Evolutionary conservation across 2,113 vertebrate species (phyloP).

Genomic region (Centropus bengalensis): DNA sequence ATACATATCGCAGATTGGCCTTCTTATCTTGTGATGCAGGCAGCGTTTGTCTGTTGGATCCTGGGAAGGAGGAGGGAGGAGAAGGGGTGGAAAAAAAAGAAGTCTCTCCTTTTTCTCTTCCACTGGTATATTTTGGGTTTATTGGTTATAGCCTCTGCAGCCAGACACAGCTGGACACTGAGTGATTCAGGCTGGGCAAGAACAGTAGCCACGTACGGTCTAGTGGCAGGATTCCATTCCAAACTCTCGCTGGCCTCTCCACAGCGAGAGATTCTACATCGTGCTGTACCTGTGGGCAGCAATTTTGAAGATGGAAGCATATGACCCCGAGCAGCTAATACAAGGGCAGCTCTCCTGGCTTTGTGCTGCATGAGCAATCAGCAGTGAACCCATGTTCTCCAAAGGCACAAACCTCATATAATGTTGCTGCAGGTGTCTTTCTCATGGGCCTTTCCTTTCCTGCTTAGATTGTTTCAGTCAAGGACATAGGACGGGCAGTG

Average conservation of each 20-base stretch:
- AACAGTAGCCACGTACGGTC: rapidly evolving
- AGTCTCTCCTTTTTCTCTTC: background rate
- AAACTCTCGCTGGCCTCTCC: background rate
- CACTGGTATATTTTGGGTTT: background rate
- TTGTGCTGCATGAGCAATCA: background rate
- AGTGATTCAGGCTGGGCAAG: background rate
- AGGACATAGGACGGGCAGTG: background rate
- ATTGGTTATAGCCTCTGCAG: background rate
- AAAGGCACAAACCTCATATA: background rate
- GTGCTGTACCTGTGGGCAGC: background rate
- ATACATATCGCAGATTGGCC: background rate
- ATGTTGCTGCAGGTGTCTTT: slow-evolving; percentile 5
- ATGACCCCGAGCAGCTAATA: background rate
- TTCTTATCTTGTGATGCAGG: background rate
- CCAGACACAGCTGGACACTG: background rate
- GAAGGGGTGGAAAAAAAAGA: too few relatives aligned
- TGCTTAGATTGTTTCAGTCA: background rate
- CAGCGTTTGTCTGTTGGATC: background rate
- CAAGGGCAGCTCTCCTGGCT: background rate
- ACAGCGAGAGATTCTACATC: background rate
- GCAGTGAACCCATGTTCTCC: background rate
- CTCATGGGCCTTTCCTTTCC: background rate
- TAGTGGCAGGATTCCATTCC: background rate
- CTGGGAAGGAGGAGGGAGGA: background rate
- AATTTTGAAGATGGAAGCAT: background rate